A percentile compares a stretch with the other conserved stretches of the same genome.
These are phyloP conservation scores for Rousettus leschenaultii DNA, from an alignment of 2,113 vertebrate genomes.

Conservation along the genomic window DNA sequence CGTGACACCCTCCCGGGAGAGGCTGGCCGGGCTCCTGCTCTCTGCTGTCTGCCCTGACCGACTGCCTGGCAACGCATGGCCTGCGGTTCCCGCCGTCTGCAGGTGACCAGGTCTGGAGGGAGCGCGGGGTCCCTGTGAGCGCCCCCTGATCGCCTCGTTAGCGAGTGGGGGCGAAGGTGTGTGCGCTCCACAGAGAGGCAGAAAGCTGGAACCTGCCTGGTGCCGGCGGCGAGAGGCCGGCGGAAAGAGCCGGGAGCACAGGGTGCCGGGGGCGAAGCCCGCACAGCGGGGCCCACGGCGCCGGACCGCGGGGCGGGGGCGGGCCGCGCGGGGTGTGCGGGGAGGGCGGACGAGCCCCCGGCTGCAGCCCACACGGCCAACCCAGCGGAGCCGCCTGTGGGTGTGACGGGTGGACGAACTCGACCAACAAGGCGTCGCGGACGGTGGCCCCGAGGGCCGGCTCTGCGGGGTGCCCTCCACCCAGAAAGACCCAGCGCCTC, in stretches of 20 bases:
- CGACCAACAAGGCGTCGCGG: too few relatives aligned
- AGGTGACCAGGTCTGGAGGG: conserved; percentile 66
- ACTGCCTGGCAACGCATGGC: neutral
- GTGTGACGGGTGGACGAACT: accelerated
- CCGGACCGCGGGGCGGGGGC: too few relatives aligned
- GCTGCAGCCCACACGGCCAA: accelerated
- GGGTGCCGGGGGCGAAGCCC: conserved; percentile 40
- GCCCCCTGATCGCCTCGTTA: conserved; percentile 67
- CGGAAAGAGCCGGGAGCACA: conserved; percentile 37
- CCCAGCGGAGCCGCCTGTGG: accelerated
- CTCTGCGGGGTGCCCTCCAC: accelerated
- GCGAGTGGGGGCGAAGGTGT: neutral
- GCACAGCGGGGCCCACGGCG: neutral
- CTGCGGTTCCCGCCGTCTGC: neutral
- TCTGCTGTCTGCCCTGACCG: neutral
- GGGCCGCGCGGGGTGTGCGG: neutral
- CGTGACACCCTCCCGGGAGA: neutral
- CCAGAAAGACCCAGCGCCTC: neutral
- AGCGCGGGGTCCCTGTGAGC: neutral
- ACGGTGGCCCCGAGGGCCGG: neutral
- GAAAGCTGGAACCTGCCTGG: conserved; percentile 33
- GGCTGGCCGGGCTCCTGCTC: conserved; percentile 21
- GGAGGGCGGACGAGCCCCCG: neutral
- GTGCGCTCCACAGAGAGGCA: neutral
- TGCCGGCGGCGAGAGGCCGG: conserved; percentile 3